Percentiles rank a stretch among this genome's conserved stretches.
phyloP scores from a whole-genome alignment of 2,113 vertebrate species.

The Amblyornis subalaris region DNA sequence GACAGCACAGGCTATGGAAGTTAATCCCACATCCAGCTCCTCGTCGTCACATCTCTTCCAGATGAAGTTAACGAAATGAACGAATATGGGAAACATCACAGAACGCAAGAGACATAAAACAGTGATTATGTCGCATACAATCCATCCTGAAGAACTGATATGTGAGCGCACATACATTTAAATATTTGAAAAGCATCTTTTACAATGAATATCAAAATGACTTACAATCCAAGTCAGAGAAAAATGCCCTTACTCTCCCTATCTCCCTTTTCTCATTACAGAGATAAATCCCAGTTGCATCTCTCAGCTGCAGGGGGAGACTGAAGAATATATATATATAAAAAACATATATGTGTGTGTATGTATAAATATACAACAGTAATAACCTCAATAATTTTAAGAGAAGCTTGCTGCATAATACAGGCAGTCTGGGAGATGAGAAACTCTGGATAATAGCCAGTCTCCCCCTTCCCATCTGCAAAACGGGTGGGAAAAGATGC shows the following conservation, averaged over 20 bases:
- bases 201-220: constrained; percentile 76
- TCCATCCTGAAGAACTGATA: constrained; percentile 55
- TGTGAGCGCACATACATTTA: constrained; percentile 75
- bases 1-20: neutral
- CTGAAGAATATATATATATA: constrained; percentile 9
- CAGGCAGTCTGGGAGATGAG: neutral
- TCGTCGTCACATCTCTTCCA: neutral
- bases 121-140: constrained; percentile 31
- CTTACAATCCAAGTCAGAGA: constrained; percentile 71
- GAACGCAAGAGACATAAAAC: constrained; percentile 35
- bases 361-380: constrained; percentile 50
- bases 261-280: constrained; percentile 78
- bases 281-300: constrained; percentile 70
- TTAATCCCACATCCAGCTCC: neutral
- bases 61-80: constrained; percentile 9
- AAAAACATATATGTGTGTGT: neutral
- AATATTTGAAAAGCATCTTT: constrained; percentile 78
- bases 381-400: constrained; percentile 40
- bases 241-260: constrained; percentile 70
- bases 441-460: neutral
- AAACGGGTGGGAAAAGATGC: neutral
- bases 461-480: neutral
- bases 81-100: neutral
- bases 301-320: constrained; percentile 47
- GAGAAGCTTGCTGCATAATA: constrained; percentile 16